phyloP scores from a whole-genome alignment of 2,888 invertebrate species.

The Copidosoma aretas region DNA sequence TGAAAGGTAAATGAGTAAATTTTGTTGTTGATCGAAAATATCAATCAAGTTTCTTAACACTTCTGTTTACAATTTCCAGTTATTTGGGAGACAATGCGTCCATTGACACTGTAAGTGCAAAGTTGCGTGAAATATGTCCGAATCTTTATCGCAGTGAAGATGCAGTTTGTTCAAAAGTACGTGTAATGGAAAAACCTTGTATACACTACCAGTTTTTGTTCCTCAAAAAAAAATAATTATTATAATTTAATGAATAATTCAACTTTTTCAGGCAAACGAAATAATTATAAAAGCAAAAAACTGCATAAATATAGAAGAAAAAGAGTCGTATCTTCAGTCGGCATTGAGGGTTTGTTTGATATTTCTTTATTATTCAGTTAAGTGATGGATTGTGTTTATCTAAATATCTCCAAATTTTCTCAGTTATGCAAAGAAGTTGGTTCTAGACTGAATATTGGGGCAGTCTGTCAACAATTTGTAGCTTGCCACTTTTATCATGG shows the following conservation, averaged over 20 bases:
- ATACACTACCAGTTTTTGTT: background rate
- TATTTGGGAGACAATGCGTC: conserved; percentile 96
- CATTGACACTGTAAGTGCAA: conserved; percentile 87
- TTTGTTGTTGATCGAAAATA: conserved; percentile 11
- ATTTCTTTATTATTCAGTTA: background rate
- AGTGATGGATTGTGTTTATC: conserved; percentile 5
- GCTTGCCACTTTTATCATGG: conserved; percentile 84
- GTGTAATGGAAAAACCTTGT: conserved; percentile 39
- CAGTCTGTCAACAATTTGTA: conserved; percentile 85
- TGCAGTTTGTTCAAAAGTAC: conserved; percentile 91
- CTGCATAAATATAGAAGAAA: conserved; percentile 76
- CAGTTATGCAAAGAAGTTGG: conserved; percentile 87
- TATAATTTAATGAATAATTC: conserved; percentile 2
- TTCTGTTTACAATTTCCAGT: conserved; percentile 56
- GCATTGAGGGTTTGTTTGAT: conserved; percentile 68
- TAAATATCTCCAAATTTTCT: conserved; percentile 12
- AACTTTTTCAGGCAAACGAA: conserved; percentile 76
- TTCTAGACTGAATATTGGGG: conserved; percentile 82
- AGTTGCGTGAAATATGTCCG: conserved; percentile 89
- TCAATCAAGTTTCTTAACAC: background rate
- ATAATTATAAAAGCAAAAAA: conserved; percentile 82
- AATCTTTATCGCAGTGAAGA: conserved; percentile 93
- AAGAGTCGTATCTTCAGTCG: conserved; percentile 77
- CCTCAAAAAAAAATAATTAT: conserved; percentile 11
- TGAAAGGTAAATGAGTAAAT: conserved; percentile 66